phyloP scores from a whole-genome alignment of 2,797 vertebrate genomes.

The Saguinus oedipus region DNA sequence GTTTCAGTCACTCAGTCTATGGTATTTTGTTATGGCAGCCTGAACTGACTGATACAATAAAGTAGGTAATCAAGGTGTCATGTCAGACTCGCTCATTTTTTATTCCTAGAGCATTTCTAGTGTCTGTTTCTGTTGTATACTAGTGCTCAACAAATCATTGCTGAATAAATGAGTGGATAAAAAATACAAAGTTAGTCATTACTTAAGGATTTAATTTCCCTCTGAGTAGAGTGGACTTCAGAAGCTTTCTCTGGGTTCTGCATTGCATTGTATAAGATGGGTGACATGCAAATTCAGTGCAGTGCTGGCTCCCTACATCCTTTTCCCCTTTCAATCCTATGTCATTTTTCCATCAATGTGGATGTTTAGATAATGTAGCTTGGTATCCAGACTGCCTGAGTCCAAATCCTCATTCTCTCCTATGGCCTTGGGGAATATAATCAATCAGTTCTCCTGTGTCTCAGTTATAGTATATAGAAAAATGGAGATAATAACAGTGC shows the following conservation, averaged over 20 bases:
- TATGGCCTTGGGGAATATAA: neutral
- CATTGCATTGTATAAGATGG: neutral
- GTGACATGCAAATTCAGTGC: neutral
- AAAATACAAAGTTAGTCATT: neutral
- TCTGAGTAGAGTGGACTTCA: neutral
- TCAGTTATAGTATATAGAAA: neutral
- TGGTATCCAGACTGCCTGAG: neutral
- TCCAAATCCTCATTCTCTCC: neutral
- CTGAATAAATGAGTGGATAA: neutral
- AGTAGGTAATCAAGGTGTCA: neutral
- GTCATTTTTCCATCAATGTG: neutral
- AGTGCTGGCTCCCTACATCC: neutral
- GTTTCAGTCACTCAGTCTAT: neutral
- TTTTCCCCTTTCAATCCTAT: neutral
- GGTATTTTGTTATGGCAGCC: neutral
- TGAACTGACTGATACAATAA: neutral
- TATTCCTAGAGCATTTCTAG: neutral
- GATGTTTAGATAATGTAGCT: slow-evolving; percentile 1
- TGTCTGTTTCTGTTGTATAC: neutral
- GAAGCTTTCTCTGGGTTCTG: neutral
- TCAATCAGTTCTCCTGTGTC: neutral
- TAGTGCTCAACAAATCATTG: neutral
- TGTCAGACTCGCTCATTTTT: neutral
- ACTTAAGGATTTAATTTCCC: neutral
- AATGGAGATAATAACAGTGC: neutral